A percentile compares a stretch with the other conserved stretches of the same genome.
Evolutionary conservation across 2,888 invertebrate genomes (phyloP).

Genomic region (Tipula confusa): DNA sequence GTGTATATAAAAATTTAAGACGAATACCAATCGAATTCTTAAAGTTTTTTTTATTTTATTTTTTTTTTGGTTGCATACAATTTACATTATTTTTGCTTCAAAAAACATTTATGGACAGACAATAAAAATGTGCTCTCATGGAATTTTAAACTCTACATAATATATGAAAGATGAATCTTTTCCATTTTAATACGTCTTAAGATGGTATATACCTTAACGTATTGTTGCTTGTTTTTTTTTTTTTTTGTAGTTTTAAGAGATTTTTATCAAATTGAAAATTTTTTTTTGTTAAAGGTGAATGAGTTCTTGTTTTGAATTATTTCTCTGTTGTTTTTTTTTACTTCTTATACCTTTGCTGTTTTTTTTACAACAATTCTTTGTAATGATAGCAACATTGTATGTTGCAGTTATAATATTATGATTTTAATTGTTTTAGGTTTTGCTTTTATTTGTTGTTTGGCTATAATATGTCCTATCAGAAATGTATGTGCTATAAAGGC

Average conservation of each 20-base stretch:
- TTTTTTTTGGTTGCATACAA: background rate
- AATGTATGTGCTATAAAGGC: background rate
- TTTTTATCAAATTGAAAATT: slow-evolving; percentile 1
- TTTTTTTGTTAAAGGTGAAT: background rate
- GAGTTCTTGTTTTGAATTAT: background rate
- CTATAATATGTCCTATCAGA: background rate
- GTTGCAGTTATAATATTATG: background rate
- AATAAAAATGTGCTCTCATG: background rate
- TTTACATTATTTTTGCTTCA: background rate
- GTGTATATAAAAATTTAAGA: background rate
- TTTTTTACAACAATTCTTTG: background rate
- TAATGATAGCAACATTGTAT: background rate
- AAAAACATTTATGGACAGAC: background rate
- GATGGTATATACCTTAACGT: background rate
- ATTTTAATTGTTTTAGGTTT: slow-evolving; percentile 1
- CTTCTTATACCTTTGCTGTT: background rate
- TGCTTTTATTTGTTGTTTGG: background rate
- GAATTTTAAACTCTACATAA: background rate
- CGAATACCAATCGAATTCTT: background rate
- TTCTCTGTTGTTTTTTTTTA: background rate
- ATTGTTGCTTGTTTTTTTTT: no score
- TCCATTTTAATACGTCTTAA: background rate
- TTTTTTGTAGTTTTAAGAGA: background rate
- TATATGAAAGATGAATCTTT: background rate
- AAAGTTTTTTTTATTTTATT: no score